Evolutionary conservation across 2,888 invertebrate species (phyloP), one percentile per base, ranked within the genome.

Genomic region (Calameuta pallipes): DNA sequence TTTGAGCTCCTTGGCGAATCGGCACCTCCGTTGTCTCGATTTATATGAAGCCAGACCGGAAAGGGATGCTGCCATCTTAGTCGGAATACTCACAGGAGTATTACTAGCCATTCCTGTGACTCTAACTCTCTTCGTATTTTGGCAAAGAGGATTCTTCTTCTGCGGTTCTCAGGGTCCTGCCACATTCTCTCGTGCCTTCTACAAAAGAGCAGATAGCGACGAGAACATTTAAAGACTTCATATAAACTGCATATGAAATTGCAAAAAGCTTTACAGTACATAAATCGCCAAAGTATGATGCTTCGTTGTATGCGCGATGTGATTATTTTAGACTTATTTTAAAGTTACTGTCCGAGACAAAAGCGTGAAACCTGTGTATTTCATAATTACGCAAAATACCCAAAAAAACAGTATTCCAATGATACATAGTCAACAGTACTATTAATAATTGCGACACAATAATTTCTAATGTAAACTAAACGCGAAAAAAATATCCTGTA

Each of bases 31-130:
- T 11, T 96, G 96, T 84, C 90, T 95, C 30, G 96, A 96, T 91
- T 88, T 92, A 9, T 94, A 94, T 84, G 94, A 94, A 0, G 92
- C 94, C 75, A 91, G 93, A 74, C 95, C 96, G 0, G 95, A 95
- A 88, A 93, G 92, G 56, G 96, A 96, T 83, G 96, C 95, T 0
- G 93, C 94, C 9, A 92, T 96, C 37, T 92, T 97, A 35, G 92
- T 97, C 0, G 95, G 95, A 0, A 91, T 95, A 1, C 92, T 96
- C 11, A 94, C 96, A 75, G 95, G 95, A 73, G 92, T 95, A 0
- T 92, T 96, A 0, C 88, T 96, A 15, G 94, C 95, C 0, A 94
- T 96, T 4, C 96, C 96, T 0, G 86, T 95, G 13, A 93, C 94
- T 81, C 88, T 96, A 15, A 92, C 93, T 0, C 84, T 94, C 23